Evolutionary conservation across 2,888 invertebrate genomes (phyloP).

Genomic region (Rhagophthalmus giganteus): DNA sequence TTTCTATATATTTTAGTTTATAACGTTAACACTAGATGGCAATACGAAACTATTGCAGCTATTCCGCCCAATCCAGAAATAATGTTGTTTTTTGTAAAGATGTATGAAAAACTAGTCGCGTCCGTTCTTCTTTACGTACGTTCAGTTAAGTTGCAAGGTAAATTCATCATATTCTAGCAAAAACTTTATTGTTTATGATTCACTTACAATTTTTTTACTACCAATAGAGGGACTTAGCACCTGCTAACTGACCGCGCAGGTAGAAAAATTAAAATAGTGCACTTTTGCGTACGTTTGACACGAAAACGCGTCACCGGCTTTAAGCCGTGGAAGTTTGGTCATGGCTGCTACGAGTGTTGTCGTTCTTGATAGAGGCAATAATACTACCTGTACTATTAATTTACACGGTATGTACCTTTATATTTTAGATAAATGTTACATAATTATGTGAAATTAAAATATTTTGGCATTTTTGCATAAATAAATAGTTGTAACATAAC

Average conservation of each 20-base stretch:
- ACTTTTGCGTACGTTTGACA: conserved; percentile 36
- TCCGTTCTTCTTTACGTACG: conserved; percentile 35
- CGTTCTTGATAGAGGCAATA: conserved; percentile 92
- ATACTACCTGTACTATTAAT: conserved; percentile 95
- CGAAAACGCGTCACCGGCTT: conserved; percentile 49
- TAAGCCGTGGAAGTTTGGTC: conserved; percentile 39
- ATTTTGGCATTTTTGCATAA: too few species aligned
- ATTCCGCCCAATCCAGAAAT: conserved; percentile 44
- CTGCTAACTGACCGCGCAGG: conserved; percentile 51
- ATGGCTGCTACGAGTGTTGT: conserved; percentile 90
- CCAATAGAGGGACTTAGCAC: conserved; percentile 52
- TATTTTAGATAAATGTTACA: too few species aligned
- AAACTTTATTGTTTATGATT: conserved; percentile 15
- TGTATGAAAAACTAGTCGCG: conserved; percentile 54
- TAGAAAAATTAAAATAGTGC: conserved; percentile 47
- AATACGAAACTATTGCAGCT: conserved; percentile 33
- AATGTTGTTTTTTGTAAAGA: conserved; percentile 51
- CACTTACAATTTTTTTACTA: conserved; percentile 32
- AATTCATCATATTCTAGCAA: conserved; percentile 15
- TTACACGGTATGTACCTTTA: conserved; percentile 88
- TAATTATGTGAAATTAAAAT: too few species aligned
- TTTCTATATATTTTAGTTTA: too few species aligned
- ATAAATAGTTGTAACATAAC: conserved; percentile 33
- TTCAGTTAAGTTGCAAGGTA: conserved; percentile 27
- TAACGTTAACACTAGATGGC: too few species aligned